Evolutionary conservation across 2,888 invertebrate genomes (phyloP).

Genomic region (Dione juno): DNA sequence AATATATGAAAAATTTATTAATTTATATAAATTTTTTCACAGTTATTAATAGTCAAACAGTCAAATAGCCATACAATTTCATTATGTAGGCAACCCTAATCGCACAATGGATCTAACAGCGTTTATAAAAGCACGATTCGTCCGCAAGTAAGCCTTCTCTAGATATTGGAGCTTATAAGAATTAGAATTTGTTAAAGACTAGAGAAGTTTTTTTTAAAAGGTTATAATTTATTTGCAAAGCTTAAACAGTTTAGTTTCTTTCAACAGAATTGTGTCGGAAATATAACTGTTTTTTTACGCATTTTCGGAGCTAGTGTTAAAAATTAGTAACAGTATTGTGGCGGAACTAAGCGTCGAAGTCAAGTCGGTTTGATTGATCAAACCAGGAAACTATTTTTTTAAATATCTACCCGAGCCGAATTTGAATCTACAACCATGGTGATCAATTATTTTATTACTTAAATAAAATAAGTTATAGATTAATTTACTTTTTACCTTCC

Average conservation of each 20-base stretch:
- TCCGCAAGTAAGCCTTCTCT: conserved; percentile 54
- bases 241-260: background rate
- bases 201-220: background rate
- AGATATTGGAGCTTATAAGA: conserved; percentile 47
- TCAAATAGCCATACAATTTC: background rate
- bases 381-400: background rate
- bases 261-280: background rate
- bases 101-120: conserved; percentile 56
- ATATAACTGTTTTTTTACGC: background rate
- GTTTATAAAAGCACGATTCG: conserved; percentile 56
- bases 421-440: too few species aligned
- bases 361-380: background rate
- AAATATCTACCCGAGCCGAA: too few species aligned
- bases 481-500: too few species aligned
- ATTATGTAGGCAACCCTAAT: conserved; percentile 54
- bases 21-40: too few species aligned
- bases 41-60: too few species aligned
- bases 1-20: too few species aligned
- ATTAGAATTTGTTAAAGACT: conserved; percentile 33
- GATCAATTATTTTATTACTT: too few species aligned
- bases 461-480: too few species aligned
- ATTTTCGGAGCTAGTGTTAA: background rate
- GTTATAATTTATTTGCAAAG: background rate
- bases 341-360: background rate
- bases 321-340: background rate